phyloP scores from a whole-genome alignment of 2,797 vertebrate genomes.

The Coracias cyanogaster region DNA sequence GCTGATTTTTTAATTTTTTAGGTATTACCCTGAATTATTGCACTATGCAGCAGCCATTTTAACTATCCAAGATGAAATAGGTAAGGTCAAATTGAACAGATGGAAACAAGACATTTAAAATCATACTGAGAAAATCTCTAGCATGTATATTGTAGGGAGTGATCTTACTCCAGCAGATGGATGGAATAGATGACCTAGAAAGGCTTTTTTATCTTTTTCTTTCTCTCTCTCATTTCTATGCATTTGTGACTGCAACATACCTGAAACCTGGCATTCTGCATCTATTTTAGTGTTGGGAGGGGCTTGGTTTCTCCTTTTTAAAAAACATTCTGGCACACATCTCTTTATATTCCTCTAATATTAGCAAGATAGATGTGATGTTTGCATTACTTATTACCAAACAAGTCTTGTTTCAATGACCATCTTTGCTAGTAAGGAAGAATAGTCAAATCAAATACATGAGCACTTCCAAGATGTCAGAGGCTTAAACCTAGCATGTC shows the following conservation, averaged over 20 bases:
- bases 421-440: constrained; percentile 42
- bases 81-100: constrained; percentile 58
- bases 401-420: constrained; percentile 56
- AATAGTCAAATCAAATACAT: constrained; percentile 38
- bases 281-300: neutral
- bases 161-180: constrained; percentile 63
- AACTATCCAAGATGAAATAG: constrained; percentile 59
- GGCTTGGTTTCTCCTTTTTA: neutral
- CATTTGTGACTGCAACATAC: constrained; percentile 27
- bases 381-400: constrained; percentile 32
- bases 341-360: neutral
- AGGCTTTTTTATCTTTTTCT: neutral
- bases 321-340: neutral
- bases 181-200: constrained; percentile 51
- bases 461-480: constrained; percentile 30
- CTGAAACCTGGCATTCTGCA: neutral
- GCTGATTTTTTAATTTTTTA: constrained; percentile 29
- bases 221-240: neutral
- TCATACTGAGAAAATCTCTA: constrained; percentile 35
- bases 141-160: constrained; percentile 8
- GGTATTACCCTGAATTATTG: constrained; percentile 30
- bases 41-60: constrained; percentile 61
- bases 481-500: neutral
- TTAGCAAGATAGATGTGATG: neutral
- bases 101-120: constrained; percentile 58